Percentiles rank a stretch among this genome's conserved stretches.
Evolutionary conservation across 2,888 invertebrate genomes (phyloP).

Genomic region (Flexamia atlantica): DNA sequence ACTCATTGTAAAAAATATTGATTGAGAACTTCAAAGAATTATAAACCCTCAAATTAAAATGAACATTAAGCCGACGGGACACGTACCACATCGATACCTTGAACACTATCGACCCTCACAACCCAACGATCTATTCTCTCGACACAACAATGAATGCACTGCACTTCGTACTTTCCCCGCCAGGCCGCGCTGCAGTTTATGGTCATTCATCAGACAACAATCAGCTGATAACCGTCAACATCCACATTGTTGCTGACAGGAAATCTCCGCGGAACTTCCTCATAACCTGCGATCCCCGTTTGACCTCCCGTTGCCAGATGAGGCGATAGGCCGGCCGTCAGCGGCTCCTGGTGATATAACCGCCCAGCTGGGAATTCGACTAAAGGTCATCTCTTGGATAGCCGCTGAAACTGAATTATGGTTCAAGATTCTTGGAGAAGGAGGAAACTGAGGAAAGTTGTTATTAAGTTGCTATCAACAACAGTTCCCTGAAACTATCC

Average conservation of each 20-base stretch:
- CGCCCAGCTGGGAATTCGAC: neutral
- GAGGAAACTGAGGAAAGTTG: too few species aligned
- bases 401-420: too few species aligned
- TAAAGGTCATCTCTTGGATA: too few species aligned
- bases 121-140: neutral
- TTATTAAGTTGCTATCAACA: too few species aligned
- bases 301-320: slow-evolving; percentile 12
- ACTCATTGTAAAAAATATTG: too few species aligned
- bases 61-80: neutral
- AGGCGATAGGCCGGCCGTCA: neutral
- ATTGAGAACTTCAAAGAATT: too few species aligned
- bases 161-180: neutral
- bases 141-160: neutral
- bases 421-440: too few species aligned
- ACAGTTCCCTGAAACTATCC: too few species aligned
- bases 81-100: neutral
- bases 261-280: slow-evolving; percentile 7
- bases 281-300: neutral
- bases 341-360: slow-evolving; percentile 1
- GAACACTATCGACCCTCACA: neutral
- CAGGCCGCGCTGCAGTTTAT: neutral
- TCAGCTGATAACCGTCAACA: slow-evolving; percentile 3
- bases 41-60: too few species aligned
- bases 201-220: neutral
- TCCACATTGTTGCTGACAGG: neutral